Conservation (phyloP, 92 coral and sea anemone genomes). For the Hydrozoanthus gracilis region DNA sequence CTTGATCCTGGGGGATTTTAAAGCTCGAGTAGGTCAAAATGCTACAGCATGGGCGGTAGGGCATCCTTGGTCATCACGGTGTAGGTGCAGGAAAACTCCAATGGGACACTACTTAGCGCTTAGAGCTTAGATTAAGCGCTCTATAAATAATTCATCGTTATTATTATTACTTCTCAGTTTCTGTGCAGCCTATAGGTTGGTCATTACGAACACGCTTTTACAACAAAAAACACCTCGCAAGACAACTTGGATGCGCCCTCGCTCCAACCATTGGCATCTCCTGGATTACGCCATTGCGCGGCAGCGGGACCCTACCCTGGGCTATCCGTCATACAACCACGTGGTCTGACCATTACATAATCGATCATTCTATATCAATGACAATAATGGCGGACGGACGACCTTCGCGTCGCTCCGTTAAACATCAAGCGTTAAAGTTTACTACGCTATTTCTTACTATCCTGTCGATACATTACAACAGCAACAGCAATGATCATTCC, state of each 20-base stretch:
- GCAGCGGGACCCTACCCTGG: background rate
- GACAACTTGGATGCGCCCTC: conserved; percentile 24
- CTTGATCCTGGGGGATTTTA: conserved; percentile 24
- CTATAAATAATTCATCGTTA: too few species aligned
- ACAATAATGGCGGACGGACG: background rate
- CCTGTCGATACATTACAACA: conserved; percentile 1
- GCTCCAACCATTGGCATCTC: conserved; percentile 2
- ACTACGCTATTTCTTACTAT: background rate
- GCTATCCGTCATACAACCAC: background rate
- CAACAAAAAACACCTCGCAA: background rate
- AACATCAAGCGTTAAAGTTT: background rate
- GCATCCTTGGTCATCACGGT: conserved; percentile 35
- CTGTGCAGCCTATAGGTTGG: conserved; percentile 33
- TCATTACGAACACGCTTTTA: background rate
- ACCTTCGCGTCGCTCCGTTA: background rate
- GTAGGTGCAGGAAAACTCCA: conserved; percentile 31
- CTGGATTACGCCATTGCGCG: conserved; percentile 4
- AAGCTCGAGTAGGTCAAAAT: conserved; percentile 36
- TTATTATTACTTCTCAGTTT: conserved; percentile 37
- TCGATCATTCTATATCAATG: background rate
- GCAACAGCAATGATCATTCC: background rate
- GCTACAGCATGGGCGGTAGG: conserved; percentile 28
- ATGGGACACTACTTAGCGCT: conserved; percentile 21
- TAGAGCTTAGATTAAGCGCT: too few species aligned
- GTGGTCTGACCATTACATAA: background rate